These are phyloP conservation scores for Gracilinanus agilis DNA, from an alignment of 2,113 vertebrate genomes.

Conservation along the genomic window DNA sequence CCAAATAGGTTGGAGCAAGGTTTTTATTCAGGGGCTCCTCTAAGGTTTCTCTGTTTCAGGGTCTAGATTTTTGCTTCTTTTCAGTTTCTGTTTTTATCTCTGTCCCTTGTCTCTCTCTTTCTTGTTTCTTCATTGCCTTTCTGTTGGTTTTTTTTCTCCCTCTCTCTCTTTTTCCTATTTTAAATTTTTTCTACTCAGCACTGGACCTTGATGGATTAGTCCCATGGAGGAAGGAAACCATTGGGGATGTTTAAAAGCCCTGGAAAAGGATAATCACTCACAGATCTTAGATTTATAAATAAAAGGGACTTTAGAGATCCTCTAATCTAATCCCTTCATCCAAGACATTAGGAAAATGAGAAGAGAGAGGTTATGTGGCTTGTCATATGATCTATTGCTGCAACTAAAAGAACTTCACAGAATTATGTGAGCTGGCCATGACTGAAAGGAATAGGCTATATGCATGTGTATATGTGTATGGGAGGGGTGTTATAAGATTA, in stretches of 20 bases:
- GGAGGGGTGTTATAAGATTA: neutral
- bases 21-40: neutral
- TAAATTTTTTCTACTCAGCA: neutral
- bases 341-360: neutral
- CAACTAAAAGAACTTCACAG: neutral
- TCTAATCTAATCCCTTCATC: neutral
- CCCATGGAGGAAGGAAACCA: neutral
- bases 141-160: neutral
- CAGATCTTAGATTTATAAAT: neutral
- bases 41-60: neutral
- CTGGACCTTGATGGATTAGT: neutral
- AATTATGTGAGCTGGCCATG: neutral
- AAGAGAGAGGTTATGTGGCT: neutral
- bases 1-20: neutral
- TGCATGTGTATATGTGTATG: neutral
- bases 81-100: neutral
- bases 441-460: neutral
- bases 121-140: neutral
- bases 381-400: neutral
- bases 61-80: neutral
- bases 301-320: neutral
- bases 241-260: neutral
- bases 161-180: neutral
- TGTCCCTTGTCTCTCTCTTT: neutral
- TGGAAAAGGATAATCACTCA: neutral